These are phyloP conservation scores for Oscheius sp. DNA, from an alignment of 2,888 invertebrate genomes.

Conservation along the genomic window DNA sequence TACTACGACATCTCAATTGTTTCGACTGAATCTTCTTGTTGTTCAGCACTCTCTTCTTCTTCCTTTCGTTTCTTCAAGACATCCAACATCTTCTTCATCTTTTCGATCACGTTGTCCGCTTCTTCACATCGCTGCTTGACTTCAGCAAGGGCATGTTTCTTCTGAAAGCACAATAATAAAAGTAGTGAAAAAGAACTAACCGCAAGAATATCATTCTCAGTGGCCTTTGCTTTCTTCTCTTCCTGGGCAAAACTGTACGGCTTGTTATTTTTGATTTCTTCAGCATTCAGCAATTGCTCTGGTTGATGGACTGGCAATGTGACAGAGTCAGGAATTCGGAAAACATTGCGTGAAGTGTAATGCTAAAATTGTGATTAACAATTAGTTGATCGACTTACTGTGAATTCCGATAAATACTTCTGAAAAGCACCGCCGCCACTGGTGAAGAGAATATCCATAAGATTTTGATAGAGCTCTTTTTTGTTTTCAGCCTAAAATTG, in stretches of 20 bases:
- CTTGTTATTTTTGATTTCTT: background rate
- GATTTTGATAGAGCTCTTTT: background rate
- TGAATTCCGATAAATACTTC: slow-evolving; percentile 15
- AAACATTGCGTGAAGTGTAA: slow-evolving; percentile 4
- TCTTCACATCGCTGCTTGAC: background rate
- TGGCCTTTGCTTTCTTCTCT: background rate
- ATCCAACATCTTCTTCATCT: slow-evolving; percentile 8
- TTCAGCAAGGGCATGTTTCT: slow-evolving; percentile 13
- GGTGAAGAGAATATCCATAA: slow-evolving; percentile 16
- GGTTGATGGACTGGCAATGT: slow-evolving; percentile 4
- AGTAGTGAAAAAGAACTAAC: background rate
- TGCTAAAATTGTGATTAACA: background rate
- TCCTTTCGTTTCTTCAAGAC: background rate
- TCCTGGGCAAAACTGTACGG: slow-evolving; percentile 12
- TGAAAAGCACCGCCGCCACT: slow-evolving; percentile 6
- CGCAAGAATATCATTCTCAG: background rate
- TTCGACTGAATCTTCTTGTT: too few relatives aligned
- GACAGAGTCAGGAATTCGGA: slow-evolving; percentile 13
- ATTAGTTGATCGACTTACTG: background rate
- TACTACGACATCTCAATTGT: too few relatives aligned
- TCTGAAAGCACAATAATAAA: background rate
- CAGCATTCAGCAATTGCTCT: background rate
- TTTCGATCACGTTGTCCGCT: slow-evolving; percentile 1
- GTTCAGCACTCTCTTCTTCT: too few relatives aligned
- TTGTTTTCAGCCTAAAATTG: slow-evolving; percentile 8